Percentiles rank a stretch among this genome's conserved stretches.
These are phyloP conservation scores for Acipenser oxyrinchus DNA, from an alignment of 2,797 vertebrate genomes.

Conservation along the genomic window DNA sequence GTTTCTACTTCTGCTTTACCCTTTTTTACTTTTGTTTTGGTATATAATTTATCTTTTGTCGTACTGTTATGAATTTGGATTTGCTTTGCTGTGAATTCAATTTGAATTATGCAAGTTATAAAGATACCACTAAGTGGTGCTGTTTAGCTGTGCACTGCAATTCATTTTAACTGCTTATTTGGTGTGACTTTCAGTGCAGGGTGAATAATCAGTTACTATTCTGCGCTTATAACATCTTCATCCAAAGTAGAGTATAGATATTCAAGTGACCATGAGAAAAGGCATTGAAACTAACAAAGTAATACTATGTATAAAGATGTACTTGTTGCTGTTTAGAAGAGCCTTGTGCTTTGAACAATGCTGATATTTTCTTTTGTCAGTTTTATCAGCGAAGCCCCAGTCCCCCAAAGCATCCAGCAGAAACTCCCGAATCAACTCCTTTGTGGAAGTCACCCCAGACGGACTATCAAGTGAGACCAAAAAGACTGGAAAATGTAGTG, in stretches of 20 bases:
- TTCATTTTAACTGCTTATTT: neutral
- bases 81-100: neutral
- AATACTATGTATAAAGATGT: neutral
- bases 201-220: neutral
- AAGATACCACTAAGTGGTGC: neutral
- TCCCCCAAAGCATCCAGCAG: constrained; percentile 75
- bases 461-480: constrained; percentile 83
- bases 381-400: constrained; percentile 84
- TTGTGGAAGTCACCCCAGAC: constrained; percentile 81
- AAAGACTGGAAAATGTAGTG: constrained; percentile 85
- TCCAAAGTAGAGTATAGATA: neutral
- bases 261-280: neutral
- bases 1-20: no score
- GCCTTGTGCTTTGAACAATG: neutral
- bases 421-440: constrained; percentile 77
- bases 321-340: neutral
- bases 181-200: neutral
- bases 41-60: no score
- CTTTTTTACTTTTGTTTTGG: no score
- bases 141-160: neutral
- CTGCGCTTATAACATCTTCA: neutral
- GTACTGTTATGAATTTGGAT: neutral
- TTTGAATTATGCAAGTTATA: neutral
- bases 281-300: neutral
- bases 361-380: constrained; percentile 40